Evolutionary conservation across 2,113 vertebrate species (phyloP).

Genomic region (Malurus elegans): DNA sequence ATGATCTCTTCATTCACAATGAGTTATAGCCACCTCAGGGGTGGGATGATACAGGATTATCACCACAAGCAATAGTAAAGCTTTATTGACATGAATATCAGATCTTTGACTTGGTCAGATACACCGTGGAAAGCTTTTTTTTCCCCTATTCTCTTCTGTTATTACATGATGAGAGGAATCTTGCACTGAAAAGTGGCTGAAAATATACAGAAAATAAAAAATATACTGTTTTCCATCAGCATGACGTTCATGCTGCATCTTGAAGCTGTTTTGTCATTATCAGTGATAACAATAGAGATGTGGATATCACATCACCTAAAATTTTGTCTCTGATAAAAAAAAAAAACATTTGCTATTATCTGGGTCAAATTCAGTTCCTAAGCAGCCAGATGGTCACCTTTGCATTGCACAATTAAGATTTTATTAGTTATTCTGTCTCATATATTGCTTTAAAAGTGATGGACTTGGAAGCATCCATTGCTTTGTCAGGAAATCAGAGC

Average conservation of each 20-base stretch:
- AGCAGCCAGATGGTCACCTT: background rate
- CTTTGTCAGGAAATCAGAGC: background rate
- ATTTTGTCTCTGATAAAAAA: background rate
- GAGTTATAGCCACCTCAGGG: background rate
- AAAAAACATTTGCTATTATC: background rate
- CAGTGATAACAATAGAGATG: background rate
- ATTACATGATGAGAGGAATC: background rate
- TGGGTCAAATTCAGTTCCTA: background rate
- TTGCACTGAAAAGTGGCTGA: background rate
- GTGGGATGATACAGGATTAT: background rate
- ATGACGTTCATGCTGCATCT: background rate
- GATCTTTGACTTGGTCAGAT: conserved; percentile 1
- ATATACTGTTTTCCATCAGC: background rate
- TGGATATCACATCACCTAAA: background rate
- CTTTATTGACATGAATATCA: background rate
- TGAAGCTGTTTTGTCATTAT: background rate
- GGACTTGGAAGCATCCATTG: background rate
- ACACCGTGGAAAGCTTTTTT: background rate
- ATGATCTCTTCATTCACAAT: background rate
- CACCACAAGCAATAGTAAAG: background rate
- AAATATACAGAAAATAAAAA: background rate
- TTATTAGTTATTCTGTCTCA: background rate
- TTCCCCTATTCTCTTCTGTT: background rate
- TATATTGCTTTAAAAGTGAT: background rate
- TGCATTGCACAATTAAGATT: background rate